These are phyloP conservation scores for Porites divaricata DNA, from an alignment of 92 coral and sea anemone species.

Conservation along the genomic window DNA sequence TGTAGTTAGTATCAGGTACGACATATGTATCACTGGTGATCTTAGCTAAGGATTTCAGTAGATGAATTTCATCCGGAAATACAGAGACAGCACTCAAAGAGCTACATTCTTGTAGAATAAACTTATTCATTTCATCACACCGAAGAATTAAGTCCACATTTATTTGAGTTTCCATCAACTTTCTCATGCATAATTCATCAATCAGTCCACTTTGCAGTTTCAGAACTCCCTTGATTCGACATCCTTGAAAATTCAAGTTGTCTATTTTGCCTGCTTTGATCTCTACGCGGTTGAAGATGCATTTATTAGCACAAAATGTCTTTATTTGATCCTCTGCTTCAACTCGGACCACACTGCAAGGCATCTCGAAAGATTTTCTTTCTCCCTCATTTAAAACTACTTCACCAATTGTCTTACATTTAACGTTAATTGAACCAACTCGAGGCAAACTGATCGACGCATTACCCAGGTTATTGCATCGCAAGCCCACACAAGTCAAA, in stretches of 20 bases:
- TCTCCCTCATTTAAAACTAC: slow-evolving; percentile 22
- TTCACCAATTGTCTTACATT: slow-evolving; percentile 8
- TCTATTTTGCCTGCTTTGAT: slow-evolving; percentile 26
- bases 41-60: not conserved
- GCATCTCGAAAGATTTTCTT: not conserved
- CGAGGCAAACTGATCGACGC: slow-evolving; percentile 21
- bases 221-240: slow-evolving; percentile 25
- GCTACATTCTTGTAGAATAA: slow-evolving; percentile 15
- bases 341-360: slow-evolving; percentile 23
- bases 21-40: not conserved
- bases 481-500: slow-evolving; percentile 15
- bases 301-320: slow-evolving; percentile 6
- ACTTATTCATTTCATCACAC: slow-evolving; percentile 23
- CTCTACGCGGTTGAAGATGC: slow-evolving; percentile 26
- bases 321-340: slow-evolving; percentile 3
- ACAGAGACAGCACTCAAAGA: not conserved
- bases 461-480: slow-evolving; percentile 6
- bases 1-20: not conserved
- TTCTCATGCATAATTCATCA: slow-evolving; percentile 21
- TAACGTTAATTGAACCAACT: slow-evolving; percentile 16
- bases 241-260: slow-evolving; percentile 4
- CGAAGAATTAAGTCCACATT: slow-evolving; percentile 11
- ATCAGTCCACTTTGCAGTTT: slow-evolving; percentile 2
- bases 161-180: slow-evolving; percentile 1
- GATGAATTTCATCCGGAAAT: slow-evolving; percentile 2